phyloP scores from a whole-genome alignment of 1,140 invertebrate species.

The Aricia agestis region DNA sequence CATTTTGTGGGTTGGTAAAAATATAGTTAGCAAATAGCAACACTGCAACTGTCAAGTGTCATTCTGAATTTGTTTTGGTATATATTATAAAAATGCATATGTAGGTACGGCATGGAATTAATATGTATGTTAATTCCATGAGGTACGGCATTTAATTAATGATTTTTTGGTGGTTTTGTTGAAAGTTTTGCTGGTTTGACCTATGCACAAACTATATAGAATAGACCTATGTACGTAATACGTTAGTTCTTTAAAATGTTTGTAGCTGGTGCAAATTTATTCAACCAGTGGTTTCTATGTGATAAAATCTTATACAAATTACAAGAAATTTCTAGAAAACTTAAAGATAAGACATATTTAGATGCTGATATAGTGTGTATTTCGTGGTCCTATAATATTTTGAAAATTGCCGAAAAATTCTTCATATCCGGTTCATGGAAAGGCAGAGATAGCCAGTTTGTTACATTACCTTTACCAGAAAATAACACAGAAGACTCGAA shows the following conservation, averaged over 20 bases:
- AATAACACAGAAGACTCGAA: constrained; percentile 27
- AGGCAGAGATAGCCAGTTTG: constrained; percentile 38
- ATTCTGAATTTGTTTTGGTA: no score
- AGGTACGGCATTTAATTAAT: no score
- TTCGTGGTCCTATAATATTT: constrained; percentile 62
- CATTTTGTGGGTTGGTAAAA: no score
- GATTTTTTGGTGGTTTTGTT: no score
- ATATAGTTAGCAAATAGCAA: no score
- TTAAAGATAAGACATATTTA: constrained; percentile 14
- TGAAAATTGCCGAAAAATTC: constrained; percentile 35
- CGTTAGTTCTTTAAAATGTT: constrained; percentile 35
- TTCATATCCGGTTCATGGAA: constrained; percentile 45
- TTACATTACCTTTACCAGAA: constrained; percentile 34
- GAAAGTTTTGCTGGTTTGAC: no score
- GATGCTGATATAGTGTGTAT: constrained; percentile 37
- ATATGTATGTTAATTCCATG: no score
- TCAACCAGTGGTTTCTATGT: constrained; percentile 52
- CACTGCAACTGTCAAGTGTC: no score
- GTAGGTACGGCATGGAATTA: no score
- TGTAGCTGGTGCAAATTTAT: constrained; percentile 56
- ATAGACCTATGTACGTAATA: no score
- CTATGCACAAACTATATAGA: no score
- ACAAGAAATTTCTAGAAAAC: constrained; percentile 4
- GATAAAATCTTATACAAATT: constrained; percentile 40
- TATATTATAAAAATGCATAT: no score